Conservation (phyloP, 2,113 vertebrate species). For the Epinephelus fuscoguttatus region DNA sequence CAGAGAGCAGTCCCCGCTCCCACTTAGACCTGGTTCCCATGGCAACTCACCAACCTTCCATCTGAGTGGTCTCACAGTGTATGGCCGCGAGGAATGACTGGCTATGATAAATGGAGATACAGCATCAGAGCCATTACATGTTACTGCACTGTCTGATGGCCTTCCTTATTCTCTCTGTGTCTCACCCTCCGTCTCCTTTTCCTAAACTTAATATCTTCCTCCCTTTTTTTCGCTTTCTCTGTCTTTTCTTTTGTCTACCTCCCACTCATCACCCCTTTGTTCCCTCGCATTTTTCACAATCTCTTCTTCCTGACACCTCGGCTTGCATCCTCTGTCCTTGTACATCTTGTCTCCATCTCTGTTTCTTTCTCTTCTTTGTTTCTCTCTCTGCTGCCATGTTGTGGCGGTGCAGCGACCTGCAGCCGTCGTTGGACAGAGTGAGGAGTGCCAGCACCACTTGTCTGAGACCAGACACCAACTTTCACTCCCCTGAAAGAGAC, state of each 20-base stretch:
- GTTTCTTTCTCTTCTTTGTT: slow-evolving; percentile 66
- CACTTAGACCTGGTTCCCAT: slow-evolving; percentile 73
- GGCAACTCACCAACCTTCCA: slow-evolving; percentile 68
- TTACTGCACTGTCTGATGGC: slow-evolving; percentile 64
- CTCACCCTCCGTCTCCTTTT: slow-evolving; percentile 16
- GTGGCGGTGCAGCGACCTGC: slow-evolving; percentile 95
- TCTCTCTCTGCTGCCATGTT: slow-evolving; percentile 85
- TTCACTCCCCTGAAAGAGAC: slow-evolving; percentile 97
- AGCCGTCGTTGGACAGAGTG: slow-evolving; percentile 98
- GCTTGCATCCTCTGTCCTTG: slow-evolving; percentile 18
- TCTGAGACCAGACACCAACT: slow-evolving; percentile 97
- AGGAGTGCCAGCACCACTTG: slow-evolving; percentile 99
- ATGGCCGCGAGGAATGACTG: slow-evolving; percentile 57
- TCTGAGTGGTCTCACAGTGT: slow-evolving; percentile 58
- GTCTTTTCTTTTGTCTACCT: slow-evolving; percentile 15
- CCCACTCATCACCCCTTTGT: slow-evolving; percentile 17
- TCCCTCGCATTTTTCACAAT: slow-evolving; percentile 1
- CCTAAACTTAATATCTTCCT: slow-evolving; percentile 3
- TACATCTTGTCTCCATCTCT: slow-evolving; percentile 31
- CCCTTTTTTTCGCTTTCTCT: not conserved
- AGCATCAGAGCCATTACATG: slow-evolving; percentile 55
- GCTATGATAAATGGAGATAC: slow-evolving; percentile 65
- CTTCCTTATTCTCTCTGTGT: slow-evolving; percentile 45
- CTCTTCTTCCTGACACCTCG: slow-evolving; percentile 9
- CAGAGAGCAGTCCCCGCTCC: slow-evolving; percentile 19